A percentile compares a stretch with the other conserved stretches of the same genome.
phyloP scores from a whole-genome alignment of 53 echinoderm and acorn worm species.

The Patiria pectinifera region DNA sequence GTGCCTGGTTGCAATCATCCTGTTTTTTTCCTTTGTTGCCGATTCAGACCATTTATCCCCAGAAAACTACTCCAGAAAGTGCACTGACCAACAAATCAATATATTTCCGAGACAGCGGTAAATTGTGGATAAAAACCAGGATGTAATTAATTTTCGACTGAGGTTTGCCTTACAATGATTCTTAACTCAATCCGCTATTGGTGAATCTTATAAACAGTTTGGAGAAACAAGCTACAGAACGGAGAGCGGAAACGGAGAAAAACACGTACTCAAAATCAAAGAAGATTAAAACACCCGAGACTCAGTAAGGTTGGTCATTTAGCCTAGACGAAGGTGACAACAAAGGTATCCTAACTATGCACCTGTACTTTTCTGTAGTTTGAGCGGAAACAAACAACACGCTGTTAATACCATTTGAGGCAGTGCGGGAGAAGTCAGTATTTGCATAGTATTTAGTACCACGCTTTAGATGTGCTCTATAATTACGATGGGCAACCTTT shows the following conservation, averaged over 20 bases:
- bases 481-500: background rate
- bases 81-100: background rate
- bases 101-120: background rate
- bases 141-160: background rate
- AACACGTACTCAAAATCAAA: too few relatives aligned
- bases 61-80: background rate
- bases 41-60: background rate
- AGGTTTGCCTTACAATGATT: too few relatives aligned
- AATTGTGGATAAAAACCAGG: background rate
- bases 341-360: background rate
- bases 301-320: too few relatives aligned
- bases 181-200: too few relatives aligned
- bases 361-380: background rate
- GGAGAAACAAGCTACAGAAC: background rate
- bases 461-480: background rate
- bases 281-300: too few relatives aligned
- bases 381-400: background rate
- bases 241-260: background rate
- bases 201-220: background rate
- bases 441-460: background rate
- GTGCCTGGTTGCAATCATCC: background rate
- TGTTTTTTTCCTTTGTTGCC: background rate
- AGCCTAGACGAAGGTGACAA: background rate
- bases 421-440: background rate
- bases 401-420: background rate